Conservation (phyloP, 2,888 invertebrate species). For the Leucophora obtusa region DNA sequence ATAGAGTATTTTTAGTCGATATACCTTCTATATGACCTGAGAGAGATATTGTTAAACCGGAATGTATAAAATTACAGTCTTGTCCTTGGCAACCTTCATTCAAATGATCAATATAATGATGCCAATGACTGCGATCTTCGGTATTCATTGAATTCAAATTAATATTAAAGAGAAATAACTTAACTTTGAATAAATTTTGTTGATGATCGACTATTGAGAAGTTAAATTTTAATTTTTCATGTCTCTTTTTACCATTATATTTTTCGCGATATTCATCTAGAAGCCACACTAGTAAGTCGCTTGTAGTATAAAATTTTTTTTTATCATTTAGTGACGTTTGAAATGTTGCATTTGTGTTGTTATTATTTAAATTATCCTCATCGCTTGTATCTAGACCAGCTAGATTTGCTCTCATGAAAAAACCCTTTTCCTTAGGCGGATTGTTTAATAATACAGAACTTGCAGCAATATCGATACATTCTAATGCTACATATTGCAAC, state of each 20-base stretch:
- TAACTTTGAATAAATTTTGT: constrained; percentile 43
- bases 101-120: constrained; percentile 39
- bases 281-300: constrained; percentile 28
- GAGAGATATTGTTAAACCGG: constrained; percentile 25
- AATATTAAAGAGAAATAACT: constrained; percentile 30
- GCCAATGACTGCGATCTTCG: constrained; percentile 31
- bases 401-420: neutral
- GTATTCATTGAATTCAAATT: constrained; percentile 29
- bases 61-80: constrained; percentile 38
- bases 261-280: constrained; percentile 19
- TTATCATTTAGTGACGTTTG: neutral
- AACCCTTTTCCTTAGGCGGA: neutral
- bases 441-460: neutral
- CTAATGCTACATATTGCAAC: constrained; percentile 28
- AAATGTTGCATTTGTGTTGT: neutral
- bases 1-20: constrained; percentile 8
- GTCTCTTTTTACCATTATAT: constrained; percentile 8
- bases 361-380: constrained; percentile 10
- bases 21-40: constrained; percentile 37
- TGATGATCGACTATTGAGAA: constrained; percentile 35
- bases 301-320: constrained; percentile 24
- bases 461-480: constrained; percentile 8
- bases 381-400: neutral
- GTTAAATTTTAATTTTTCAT: constrained; percentile 44
- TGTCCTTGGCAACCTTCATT: constrained; percentile 29